phyloP scores from a whole-genome alignment of 2,888 invertebrate species.

The Didymodactylos carnosus region DNA sequence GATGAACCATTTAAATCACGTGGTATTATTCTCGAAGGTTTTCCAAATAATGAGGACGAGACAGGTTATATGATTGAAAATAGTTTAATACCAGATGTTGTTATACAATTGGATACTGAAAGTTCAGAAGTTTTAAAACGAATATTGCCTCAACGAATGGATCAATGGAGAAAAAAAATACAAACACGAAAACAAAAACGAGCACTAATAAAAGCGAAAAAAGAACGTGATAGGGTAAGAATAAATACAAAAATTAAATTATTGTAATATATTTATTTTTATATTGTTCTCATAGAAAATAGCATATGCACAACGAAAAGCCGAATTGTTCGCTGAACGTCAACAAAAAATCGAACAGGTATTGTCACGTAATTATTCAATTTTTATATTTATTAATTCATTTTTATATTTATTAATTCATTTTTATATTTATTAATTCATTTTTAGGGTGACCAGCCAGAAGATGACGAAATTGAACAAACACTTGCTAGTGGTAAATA shows the following conservation, averaged over 20 bases:
- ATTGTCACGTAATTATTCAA: background rate
- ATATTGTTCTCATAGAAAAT: conserved; percentile 20
- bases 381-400: conserved; percentile 10
- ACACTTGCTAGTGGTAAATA: background rate
- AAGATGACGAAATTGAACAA: conserved; percentile 18
- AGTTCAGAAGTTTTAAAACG: conserved; percentile 25
- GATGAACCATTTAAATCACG: conserved; percentile 30
- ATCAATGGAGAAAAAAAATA: conserved; percentile 17
- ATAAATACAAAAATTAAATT: background rate
- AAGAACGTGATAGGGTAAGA: conserved; percentile 13
- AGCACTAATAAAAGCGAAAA: conserved; percentile 27
- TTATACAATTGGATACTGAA: conserved; percentile 25
- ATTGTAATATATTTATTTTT: background rate
- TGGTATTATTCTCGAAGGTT: conserved; percentile 34
- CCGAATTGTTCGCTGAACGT: conserved; percentile 25
- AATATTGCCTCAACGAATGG: conserved; percentile 29
- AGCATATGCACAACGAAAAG: conserved; percentile 26
- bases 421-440: background rate
- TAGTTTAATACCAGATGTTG: conserved; percentile 31
- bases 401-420: no score
- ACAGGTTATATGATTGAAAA: conserved; percentile 25
- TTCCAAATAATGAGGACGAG: conserved; percentile 30
- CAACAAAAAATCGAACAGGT: conserved; percentile 17
- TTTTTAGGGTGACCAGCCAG: conserved; percentile 18
- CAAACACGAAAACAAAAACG: conserved; percentile 16